Percentiles rank a stretch among this genome's conserved stretches.
Conservation (phyloP, 2,888 invertebrate species). For the Thereva nobilitata region DNA sequence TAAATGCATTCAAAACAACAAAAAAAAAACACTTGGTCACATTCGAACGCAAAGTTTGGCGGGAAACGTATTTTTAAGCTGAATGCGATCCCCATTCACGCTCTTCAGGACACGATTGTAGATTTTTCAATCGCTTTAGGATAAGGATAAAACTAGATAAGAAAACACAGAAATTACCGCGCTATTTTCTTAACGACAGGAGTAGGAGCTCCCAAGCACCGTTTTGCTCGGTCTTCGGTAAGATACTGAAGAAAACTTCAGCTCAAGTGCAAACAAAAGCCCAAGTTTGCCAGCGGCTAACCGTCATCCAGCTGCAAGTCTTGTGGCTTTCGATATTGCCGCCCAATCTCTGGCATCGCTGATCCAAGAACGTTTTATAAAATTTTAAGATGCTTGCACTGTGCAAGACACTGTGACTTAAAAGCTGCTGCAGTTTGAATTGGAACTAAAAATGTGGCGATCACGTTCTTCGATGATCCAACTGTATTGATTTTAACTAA, state of each 20-base stretch:
- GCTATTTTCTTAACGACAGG: constrained; percentile 9
- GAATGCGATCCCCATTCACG: too few relatives aligned
- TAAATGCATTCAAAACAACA: too few relatives aligned
- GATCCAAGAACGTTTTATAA: constrained; percentile 18
- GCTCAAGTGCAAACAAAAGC: constrained; percentile 33
- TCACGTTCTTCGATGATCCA: too few relatives aligned
- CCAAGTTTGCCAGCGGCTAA: constrained; percentile 19
- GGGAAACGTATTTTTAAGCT: too few relatives aligned
- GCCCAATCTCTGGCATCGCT: constrained; percentile 12
- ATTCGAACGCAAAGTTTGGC: too few relatives aligned
- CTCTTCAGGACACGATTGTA: too few relatives aligned
- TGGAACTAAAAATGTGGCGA: constrained; percentile 5
- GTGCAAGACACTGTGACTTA: constrained; percentile 7
- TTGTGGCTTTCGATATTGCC: background rate
- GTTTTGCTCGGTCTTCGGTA: constrained; percentile 38
- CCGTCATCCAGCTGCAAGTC: background rate
- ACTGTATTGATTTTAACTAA: too few relatives aligned
- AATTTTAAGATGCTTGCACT: constrained; percentile 1
- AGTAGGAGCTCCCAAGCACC: constrained; percentile 29
- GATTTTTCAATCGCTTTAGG: background rate
- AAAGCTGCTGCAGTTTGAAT: constrained; percentile 15
- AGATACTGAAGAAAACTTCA: constrained; percentile 39
- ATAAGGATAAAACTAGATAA: too few relatives aligned
- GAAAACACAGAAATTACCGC: constrained; percentile 1
- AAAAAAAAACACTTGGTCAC: too few relatives aligned